Evolutionary conservation across 2,113 vertebrate species (phyloP).

Genomic region (Gymnorhina tibicen): DNA sequence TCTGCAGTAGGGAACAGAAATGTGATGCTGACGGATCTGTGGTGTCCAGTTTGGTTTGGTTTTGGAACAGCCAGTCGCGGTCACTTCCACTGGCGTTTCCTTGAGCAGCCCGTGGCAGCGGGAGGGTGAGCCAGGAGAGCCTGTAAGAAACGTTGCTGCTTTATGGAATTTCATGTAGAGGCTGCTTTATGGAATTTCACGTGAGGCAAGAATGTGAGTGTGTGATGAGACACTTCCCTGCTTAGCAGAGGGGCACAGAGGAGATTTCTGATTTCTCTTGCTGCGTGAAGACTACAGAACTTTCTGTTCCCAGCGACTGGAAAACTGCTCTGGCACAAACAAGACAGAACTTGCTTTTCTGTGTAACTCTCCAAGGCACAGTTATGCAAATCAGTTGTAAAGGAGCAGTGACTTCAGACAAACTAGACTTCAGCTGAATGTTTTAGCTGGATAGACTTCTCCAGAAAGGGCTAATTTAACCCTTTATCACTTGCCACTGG

Average conservation of each 20-base stretch:
- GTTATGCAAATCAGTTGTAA: conserved; percentile 41
- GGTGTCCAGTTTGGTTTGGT: not conserved
- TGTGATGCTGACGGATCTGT: fast-evolving
- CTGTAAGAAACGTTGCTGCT: fast-evolving
- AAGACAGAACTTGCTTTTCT: conserved; percentile 40
- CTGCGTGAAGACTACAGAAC: not conserved
- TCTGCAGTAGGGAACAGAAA: fast-evolving
- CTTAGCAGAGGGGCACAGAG: not conserved
- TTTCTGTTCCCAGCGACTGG: conserved; percentile 33
- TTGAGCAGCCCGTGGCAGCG: fast-evolving
- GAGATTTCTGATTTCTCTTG: not conserved
- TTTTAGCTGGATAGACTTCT: not conserved
- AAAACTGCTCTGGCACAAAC: conserved; percentile 32
- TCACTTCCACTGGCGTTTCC: fast-evolving
- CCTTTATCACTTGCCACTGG: not conserved
- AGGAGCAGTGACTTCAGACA: conserved; percentile 33
- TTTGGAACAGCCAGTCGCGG: not conserved
- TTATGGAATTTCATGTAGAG: fast-evolving
- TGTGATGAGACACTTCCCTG: not conserved
- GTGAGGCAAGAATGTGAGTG: fast-evolving
- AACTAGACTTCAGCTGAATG: not conserved
- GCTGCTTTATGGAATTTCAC: not conserved
- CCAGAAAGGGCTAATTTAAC: not conserved
- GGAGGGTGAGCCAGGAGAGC: not conserved
- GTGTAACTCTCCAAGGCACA: conserved; percentile 25